These are phyloP conservation scores for Plestiodon gilberti DNA, from an alignment of 2,113 vertebrate genomes.

Conservation along the genomic window DNA sequence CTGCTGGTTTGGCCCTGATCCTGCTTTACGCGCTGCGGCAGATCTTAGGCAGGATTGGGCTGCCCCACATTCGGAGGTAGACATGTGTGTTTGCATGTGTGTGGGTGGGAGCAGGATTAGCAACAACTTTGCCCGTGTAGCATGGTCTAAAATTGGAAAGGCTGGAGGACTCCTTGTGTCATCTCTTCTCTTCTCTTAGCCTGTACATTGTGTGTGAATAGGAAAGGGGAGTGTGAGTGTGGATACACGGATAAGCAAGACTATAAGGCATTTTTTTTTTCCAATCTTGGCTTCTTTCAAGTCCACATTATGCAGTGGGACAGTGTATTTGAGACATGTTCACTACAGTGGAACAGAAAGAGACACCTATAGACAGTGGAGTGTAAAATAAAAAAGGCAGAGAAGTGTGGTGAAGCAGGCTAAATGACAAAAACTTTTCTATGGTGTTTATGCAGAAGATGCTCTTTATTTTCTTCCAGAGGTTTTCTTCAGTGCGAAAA, in stretches of 20 bases:
- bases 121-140: background rate
- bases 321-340: conserved; percentile 17
- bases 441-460: background rate
- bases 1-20: no score
- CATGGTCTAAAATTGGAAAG: background rate
- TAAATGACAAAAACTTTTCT: conserved; percentile 14
- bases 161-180: background rate
- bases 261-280: conserved; percentile 33
- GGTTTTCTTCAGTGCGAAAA: background rate
- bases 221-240: background rate
- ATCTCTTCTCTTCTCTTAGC: background rate
- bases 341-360: conserved; percentile 27
- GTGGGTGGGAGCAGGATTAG: no score
- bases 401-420: background rate
- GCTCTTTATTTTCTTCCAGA: background rate
- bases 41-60: no score
- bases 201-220: background rate
- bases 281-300: background rate
- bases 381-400: conserved; percentile 51
- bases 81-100: no score
- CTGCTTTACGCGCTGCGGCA: no score
- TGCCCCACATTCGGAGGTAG: no score
- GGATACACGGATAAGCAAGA: conserved; percentile 17
- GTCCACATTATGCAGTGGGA: conserved; percentile 2
- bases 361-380: conserved; percentile 18